phyloP scores from a whole-genome alignment of 2,113 vertebrate species.

The Carassius auratus region DNA sequence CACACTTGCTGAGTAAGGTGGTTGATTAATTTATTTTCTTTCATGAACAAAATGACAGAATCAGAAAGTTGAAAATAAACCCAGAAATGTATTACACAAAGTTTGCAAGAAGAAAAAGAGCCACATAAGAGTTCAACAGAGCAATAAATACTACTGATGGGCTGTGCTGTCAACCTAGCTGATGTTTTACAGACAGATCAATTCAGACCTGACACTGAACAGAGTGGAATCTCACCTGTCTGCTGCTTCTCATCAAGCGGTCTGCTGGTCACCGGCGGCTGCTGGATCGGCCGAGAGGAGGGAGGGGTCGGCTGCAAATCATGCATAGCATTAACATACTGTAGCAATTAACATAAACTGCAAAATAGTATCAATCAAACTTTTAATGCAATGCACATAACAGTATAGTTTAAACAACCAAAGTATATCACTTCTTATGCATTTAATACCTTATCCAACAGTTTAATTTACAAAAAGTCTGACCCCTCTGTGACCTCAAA shows the following conservation, averaged over 20 bases:
- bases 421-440: not conserved
- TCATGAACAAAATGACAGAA: not conserved
- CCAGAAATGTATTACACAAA: not conserved
- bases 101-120: not conserved
- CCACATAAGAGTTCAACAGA: not conserved
- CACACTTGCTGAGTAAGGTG: not conserved
- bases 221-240: conserved; percentile 63
- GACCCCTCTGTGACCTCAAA: not conserved
- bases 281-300: conserved; percentile 68
- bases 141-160: not conserved
- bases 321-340: not conserved
- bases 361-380: not conserved
- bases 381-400: not conserved
- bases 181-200: not conserved
- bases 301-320: conserved; percentile 63
- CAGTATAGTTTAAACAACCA: not conserved
- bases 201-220: conserved; percentile 6
- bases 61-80: not conserved
- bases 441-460: not conserved
- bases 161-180: not conserved
- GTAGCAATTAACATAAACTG: not conserved
- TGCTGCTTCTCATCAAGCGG: conserved; percentile 36
- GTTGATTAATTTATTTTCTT: not conserved
- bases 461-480: not conserved
- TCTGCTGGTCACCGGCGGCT: conserved; percentile 67